Evolutionary conservation across 2,888 invertebrate genomes (phyloP), one percentile per base, ranked within the genome.

Genomic region (Tanypteryx hageni): DNA sequence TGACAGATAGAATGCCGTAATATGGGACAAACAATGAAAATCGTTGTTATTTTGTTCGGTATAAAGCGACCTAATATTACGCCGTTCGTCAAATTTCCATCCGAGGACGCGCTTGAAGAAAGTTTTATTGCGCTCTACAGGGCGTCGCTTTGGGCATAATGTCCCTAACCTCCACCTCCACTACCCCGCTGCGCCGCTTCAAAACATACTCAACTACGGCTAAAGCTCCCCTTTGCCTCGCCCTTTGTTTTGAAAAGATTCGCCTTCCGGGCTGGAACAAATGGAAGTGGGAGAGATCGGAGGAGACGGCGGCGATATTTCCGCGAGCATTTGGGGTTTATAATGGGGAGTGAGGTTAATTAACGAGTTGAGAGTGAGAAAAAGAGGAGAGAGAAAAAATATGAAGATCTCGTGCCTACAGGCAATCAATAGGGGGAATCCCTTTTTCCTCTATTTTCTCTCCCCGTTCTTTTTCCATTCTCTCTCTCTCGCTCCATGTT

Each of bases 271-370:
- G 22, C 76, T 76, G 5, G 64, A 64, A 22, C 22, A 22, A 11
- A 27, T 27, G 22, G 76, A 76, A 22, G 27, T 22, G 76, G 76
- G 5, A 27, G 10, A 27, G 76, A 76, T 76, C 76, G 76, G 76
- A 22, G 16, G n/a, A 22, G 27, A 76, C 22, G 22, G 4, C n/a
- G 76, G 22, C 10, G 76, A 3, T 27, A 22, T 76, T 76, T 27
- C 76, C 76, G n/a, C 13, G 76, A 76, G 76, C 76, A 27, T 27
- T 76, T 76, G n/a, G 76, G 76, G 76, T 76, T 76, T 76, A n/a
- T 76, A 76, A 76, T 76, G 76, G 76, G 76, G 27, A 76, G 22
- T 76, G 76, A 76, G 76, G 76, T 76, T 76, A 76, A 76, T 76
- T 76, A 76, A 27, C 22, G 76, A 76, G n/a, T 76, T 27, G 22